Evolutionary conservation across 2,113 vertebrate species (phyloP).

Genomic region (Uria aalge): DNA sequence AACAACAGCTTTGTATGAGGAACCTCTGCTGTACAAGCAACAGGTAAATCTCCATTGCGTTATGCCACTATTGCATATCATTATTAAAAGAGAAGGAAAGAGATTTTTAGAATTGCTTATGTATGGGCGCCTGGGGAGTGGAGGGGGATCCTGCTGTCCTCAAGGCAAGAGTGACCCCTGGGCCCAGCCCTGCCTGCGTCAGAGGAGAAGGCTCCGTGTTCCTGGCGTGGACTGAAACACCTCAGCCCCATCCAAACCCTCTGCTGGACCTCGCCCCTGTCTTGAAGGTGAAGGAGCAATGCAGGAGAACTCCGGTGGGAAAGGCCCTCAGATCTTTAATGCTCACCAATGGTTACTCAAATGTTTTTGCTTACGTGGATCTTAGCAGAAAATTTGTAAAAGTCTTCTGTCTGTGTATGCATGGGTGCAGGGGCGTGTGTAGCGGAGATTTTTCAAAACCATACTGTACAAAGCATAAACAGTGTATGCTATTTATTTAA

Average conservation of each 20-base stretch:
- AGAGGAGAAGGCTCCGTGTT: background rate
- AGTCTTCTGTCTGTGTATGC: background rate
- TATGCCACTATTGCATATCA: background rate
- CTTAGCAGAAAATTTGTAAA: background rate
- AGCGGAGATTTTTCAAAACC: background rate
- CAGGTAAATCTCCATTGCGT: background rate
- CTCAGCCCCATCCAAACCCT: background rate
- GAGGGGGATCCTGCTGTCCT: background rate
- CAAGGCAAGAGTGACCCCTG: background rate
- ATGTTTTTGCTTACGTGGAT: background rate
- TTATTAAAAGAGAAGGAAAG: background rate
- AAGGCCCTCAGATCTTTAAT: background rate
- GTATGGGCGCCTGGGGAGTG: background rate
- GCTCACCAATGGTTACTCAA: rapidly evolving
- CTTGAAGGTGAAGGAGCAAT: background rate
- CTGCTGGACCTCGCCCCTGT: background rate
- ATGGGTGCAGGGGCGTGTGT: background rate
- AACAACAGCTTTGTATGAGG: background rate
- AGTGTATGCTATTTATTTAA: background rate
- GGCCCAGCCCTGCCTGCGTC: background rate
- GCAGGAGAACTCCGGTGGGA: background rate
- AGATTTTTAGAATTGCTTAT: background rate
- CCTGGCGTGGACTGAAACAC: background rate
- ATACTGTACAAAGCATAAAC: background rate
- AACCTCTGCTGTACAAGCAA: background rate